phyloP scores from a whole-genome alignment of 2,888 invertebrate species.

The Encarsia formosa region DNA sequence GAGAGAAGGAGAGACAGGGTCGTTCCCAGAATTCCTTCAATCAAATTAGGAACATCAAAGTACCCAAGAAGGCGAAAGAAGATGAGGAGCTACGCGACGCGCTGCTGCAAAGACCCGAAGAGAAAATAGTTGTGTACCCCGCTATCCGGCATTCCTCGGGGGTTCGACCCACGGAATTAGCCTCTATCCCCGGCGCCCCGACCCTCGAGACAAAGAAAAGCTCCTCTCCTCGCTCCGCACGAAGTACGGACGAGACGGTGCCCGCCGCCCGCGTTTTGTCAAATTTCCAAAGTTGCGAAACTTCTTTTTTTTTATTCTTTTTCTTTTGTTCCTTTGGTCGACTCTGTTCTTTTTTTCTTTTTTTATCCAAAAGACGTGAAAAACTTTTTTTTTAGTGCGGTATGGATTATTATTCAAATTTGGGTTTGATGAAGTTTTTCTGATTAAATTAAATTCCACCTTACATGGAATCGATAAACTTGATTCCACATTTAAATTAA shows the following conservation, averaged over 20 bases:
- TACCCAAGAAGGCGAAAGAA: constrained; percentile 41
- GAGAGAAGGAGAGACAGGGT: too few species aligned
- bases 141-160: constrained; percentile 39
- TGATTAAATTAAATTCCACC: too few species aligned
- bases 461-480: too few species aligned
- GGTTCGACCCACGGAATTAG: constrained; percentile 49
- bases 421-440: too few species aligned
- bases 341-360: too few species aligned
- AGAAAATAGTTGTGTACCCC: constrained; percentile 16
- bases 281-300: constrained; percentile 24
- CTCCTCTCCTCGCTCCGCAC: constrained; percentile 19
- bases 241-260: not conserved
- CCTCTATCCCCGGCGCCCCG: constrained; percentile 47
- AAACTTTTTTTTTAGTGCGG: too few species aligned
- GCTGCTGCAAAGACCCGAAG: constrained; percentile 11
- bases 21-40: constrained; percentile 50
- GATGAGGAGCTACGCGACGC: constrained; percentile 28
- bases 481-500: too few species aligned
- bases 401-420: too few species aligned
- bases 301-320: constrained; percentile 16
- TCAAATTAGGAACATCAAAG: constrained; percentile 53
- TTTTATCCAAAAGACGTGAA: too few species aligned
- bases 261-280: constrained; percentile 19
- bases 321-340: too few species aligned
- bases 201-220: constrained; percentile 45